These are phyloP conservation scores for Tautogolabrus adspersus DNA, from an alignment of 2,113 vertebrate species.

Conservation along the genomic window DNA sequence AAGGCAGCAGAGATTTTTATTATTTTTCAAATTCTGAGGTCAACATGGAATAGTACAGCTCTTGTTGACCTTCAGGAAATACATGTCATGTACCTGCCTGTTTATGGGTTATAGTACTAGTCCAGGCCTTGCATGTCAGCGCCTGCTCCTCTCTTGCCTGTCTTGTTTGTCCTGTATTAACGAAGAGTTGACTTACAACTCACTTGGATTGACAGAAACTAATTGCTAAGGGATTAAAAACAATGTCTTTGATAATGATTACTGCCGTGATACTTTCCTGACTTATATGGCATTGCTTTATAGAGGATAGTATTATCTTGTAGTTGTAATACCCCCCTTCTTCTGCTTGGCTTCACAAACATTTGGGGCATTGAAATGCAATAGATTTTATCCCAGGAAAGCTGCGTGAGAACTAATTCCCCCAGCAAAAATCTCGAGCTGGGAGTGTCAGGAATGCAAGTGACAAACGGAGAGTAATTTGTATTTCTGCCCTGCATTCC, in stretches of 20 bases:
- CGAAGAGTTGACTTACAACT: neutral
- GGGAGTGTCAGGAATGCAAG: conserved; percentile 39
- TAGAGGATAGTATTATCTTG: too few species aligned
- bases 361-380: neutral
- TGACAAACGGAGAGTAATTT: conserved; percentile 35
- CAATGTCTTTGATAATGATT: neutral
- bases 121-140: conserved; percentile 26
- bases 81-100: neutral
- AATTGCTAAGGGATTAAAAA: neutral
- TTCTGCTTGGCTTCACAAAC: neutral
- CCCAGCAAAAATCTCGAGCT: conserved; percentile 8
- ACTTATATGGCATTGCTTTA: neutral
- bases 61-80: neutral
- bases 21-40: conserved; percentile 7
- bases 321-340: neutral
- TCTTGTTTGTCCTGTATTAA: conserved; percentile 22
- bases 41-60: neutral
- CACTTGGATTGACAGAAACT: neutral
- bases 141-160: conserved; percentile 4
- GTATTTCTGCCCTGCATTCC: conserved; percentile 34
- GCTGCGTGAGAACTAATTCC: conserved; percentile 10
- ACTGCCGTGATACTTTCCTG: neutral
- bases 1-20: neutral
- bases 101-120: conserved; percentile 10
- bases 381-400: conserved; percentile 10